Conservation (phyloP, 2,797 vertebrate species). For the Loris lydekkerianus region DNA sequence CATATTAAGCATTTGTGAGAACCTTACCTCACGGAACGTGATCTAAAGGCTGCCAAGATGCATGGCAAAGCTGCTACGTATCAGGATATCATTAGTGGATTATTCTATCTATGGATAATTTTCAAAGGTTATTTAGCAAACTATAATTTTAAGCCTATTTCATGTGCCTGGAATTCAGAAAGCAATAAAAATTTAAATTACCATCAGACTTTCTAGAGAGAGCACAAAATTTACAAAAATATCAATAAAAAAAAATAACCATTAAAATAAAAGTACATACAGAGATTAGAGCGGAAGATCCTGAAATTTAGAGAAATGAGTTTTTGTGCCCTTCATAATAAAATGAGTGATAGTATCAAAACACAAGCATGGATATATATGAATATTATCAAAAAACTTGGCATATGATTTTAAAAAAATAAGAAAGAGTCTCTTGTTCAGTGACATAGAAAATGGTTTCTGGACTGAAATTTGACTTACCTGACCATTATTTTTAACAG, state of each 20-base stretch:
- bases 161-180: slow-evolving; percentile 55
- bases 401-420: slow-evolving; percentile 40
- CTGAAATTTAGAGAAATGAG: slow-evolving; percentile 30
- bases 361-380: neutral
- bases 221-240: slow-evolving; percentile 42
- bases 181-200: slow-evolving; percentile 54
- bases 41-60: slow-evolving; percentile 45
- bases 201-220: slow-evolving; percentile 41
- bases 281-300: neutral
- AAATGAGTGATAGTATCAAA: neutral
- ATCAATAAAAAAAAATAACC: slow-evolving; percentile 25
- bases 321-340: neutral
- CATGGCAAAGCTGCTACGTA: neutral
- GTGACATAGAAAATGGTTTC: slow-evolving; percentile 12
- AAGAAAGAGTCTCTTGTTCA: neutral
- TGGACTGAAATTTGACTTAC: neutral
- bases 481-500: neutral
- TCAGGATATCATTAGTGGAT: slow-evolving; percentile 63
- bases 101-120: slow-evolving; percentile 71
- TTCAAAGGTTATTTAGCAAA: slow-evolving; percentile 71
- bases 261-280: neutral
- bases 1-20: slow-evolving; percentile 55
- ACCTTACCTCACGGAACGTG: neutral
- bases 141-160: slow-evolving; percentile 70
- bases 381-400: slow-evolving; percentile 19